Percentiles rank a stretch among this genome's conserved stretches.
Conservation (phyloP, 2,888 invertebrate species). For the Iselma pallidipennis region DNA sequence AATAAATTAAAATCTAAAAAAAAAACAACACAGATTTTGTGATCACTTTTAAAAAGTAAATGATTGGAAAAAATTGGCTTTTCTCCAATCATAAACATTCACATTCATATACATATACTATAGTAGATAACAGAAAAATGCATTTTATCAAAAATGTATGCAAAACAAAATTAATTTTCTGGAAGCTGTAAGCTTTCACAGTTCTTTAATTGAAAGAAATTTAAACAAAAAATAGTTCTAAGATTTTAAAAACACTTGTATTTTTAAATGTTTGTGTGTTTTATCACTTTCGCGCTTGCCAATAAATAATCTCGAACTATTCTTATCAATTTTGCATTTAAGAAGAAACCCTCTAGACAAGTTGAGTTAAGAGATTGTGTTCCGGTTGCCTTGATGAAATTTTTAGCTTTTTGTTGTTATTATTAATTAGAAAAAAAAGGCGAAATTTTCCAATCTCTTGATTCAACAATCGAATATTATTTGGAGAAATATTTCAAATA, state of each 20-base stretch:
- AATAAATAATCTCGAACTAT: conserved; percentile 3
- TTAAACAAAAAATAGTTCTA: conserved; percentile 38
- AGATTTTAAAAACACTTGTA: conserved; percentile 54
- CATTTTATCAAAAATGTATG: not conserved
- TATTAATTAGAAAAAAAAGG: too few species aligned
- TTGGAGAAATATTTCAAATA: not conserved
- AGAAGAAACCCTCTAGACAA: too few species aligned
- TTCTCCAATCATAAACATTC: not conserved
- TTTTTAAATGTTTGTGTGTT: conserved; percentile 58
- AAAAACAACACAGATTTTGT: not conserved
- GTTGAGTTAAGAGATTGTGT: too few species aligned
- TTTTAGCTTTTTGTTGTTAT: too few species aligned
- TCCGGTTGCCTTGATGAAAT: too few species aligned
- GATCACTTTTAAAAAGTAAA: not conserved
- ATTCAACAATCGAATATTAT: conserved; percentile 12
- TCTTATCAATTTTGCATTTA: not conserved
- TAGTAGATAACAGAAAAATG: not conserved
- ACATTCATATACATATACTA: not conserved
- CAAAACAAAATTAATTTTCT: conserved; percentile 31
- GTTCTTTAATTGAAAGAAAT: conserved; percentile 29
- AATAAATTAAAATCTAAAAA: not conserved
- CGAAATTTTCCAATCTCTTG: not conserved
- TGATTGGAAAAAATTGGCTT: not conserved
- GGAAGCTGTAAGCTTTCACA: conserved; percentile 41
- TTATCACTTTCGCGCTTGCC: conserved; percentile 54